Evolutionary conservation across 92 coral and sea anemone species (phyloP), one percentile per base, ranked within the genome.

Genomic region (Plumapathes pennacea): DNA sequence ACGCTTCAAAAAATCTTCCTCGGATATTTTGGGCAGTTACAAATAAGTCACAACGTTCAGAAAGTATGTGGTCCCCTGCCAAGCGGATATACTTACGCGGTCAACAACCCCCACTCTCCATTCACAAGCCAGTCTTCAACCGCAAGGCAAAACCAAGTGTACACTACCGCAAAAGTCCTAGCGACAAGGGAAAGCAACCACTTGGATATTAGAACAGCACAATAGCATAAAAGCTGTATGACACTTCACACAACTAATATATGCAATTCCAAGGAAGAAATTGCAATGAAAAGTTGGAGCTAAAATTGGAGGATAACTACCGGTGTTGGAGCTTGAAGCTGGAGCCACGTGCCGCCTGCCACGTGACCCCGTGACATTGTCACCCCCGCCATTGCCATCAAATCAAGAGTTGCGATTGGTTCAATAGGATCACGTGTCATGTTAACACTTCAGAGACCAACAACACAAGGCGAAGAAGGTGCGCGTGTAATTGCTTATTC

Each of bases 321-420:
- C n/a, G n/a, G n/a, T n/a, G n/a, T n/a, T n/a, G n/a, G n/a, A n/a
- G n/a, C n/a, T n/a, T n/a, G 81, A 80, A 82, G 82, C 89, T 82
- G 77, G 82, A 82, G 89, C 95, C 95, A 86, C 95, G 95, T 86
- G 95, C 95, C 90, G 69, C 85, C 89, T 81, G 85, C 76, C 95
- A 86, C 95, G 95, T 86, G 95, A 86, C 89, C 69, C 78, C 72
- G 76, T 81, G 89, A 81, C 85, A 82, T 69, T 86, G 85, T 86
- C 89, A 81, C 66, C 72, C 70, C 64, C 34, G 78, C 69, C 69
- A 68, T 54, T 71, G 84, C 68, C 65, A 77, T 69, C 78, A 69
- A 25, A 38, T 46, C 33, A 58, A 11, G 45, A 26, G 67, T 28
- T 0, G 37, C 38, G 17, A 66, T 66, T 66, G 73, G 73, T 54